Evolutionary conservation across 2,797 vertebrate species (phyloP).

Genomic region (Sebastes nivosus): DNA sequence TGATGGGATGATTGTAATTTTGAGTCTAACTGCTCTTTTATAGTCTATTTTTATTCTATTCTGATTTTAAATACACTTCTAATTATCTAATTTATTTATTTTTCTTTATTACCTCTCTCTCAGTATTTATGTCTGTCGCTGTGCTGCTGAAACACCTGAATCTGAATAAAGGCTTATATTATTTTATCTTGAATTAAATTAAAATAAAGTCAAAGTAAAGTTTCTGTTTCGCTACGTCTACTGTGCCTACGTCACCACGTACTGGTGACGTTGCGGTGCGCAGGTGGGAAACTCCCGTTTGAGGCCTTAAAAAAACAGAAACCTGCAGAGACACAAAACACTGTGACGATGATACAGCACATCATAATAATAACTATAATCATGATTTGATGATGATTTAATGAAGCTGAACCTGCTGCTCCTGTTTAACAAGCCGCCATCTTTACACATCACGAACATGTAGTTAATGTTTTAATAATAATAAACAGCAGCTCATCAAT

Average conservation of each 20-base stretch:
- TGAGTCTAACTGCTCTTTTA: no score
- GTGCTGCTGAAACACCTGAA: no score
- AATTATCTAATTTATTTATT: no score
- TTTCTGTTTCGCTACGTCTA: background rate
- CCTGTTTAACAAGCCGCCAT: background rate
- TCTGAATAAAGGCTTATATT: background rate
- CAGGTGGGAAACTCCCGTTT: conserved; percentile 5
- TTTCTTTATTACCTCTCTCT: no score
- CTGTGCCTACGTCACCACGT: background rate
- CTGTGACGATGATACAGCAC: background rate
- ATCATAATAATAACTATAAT: background rate
- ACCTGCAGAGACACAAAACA: background rate
- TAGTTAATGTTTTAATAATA: background rate
- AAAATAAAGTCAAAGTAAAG: background rate
- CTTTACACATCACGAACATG: background rate
- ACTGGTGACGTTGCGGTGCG: background rate
- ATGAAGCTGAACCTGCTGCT: no score
- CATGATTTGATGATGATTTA: background rate
- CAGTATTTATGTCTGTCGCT: no score
- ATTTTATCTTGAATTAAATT: background rate
- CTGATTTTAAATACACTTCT: no score
- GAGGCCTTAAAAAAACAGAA: background rate
- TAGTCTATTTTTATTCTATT: no score
- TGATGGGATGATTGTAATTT: no score
- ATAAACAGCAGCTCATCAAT: background rate